Evolutionary conservation across 2,113 vertebrate species (phyloP).

Genomic region (Anoura caudifer): DNA sequence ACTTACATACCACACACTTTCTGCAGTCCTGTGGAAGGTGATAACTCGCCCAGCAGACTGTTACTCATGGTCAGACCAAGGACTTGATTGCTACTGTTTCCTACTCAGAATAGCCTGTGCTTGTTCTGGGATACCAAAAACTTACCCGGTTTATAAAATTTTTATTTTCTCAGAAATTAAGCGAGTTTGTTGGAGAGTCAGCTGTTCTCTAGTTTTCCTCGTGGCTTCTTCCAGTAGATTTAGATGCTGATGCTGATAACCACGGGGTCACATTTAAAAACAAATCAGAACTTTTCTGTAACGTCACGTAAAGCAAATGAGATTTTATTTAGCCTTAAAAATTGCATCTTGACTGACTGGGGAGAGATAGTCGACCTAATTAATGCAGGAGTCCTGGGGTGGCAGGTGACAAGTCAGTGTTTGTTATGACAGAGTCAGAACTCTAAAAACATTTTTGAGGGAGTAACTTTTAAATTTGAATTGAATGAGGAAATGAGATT

Average conservation of each 20-base stretch:
- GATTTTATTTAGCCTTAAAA: background rate
- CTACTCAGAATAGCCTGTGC: background rate
- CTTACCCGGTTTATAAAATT: background rate
- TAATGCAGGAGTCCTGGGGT: background rate
- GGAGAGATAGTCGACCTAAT: background rate
- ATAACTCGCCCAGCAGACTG: conserved; percentile 56
- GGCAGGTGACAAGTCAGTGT: background rate
- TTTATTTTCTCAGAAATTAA: background rate
- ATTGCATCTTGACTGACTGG: background rate
- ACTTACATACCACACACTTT: conserved; percentile 73
- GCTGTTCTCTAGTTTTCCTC: background rate
- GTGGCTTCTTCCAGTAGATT: background rate
- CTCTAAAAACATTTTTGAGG: background rate
- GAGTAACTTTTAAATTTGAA: background rate
- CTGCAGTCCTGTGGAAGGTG: conserved; percentile 58
- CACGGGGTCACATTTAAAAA: background rate
- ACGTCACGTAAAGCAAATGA: background rate
- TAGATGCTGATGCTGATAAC: background rate
- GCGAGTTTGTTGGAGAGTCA: background rate
- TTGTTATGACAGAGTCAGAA: background rate
- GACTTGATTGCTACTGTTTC: background rate
- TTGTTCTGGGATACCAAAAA: background rate
- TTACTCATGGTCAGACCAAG: conserved; percentile 4
- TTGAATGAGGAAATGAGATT: background rate
- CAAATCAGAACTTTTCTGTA: background rate